Base-by-base conservation (phyloP, 2,888 invertebrate genomes). In the Heliconius erato region DNA sequence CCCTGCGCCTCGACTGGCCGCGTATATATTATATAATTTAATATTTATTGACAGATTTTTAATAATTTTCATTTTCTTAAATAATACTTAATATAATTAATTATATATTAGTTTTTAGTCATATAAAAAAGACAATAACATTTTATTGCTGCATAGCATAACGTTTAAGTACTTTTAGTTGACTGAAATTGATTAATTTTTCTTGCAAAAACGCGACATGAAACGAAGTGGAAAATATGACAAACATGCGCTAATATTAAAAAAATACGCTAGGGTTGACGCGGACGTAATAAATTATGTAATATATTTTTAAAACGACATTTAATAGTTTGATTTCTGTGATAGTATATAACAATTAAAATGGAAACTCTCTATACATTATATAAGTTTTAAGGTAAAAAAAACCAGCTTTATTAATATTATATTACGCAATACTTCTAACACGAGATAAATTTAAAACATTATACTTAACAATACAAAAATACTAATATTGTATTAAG, bases 201-300 rank as follows among this genome's bases (percentile, higher is more conserved):
- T 16, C 9, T 6, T 35, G 6, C 1, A 28, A 63, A 67, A 35
- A 63, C 19, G 9, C 16, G 28, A 63, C 69, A 77, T 63, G n/a
- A 59, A 59, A 23, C 59, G n/a, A 28, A 77, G 54, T 77, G 71
- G 71, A 80, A 81, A 81, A 81, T n/a, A 68, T 81, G n/a, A 81
- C 63, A 69, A 77, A 69, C 35, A 40, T 28, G 19, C 63, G 76
- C 68, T 63, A 0, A 9, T 63, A 71, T 44, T 65, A n/a, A 77
- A 77, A 69, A 63, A 32, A 40, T 59, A 19, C 35, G n/a, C 63
- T 81, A 77, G 81, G 69, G 77, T 23, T 76, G 35, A 35, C 0
- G 35, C 23, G 69, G 3, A 7, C 32, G 35, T 40, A n/a, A 11
- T 19, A 32, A 4, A 23, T 9, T 4, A 32, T 68, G 7, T 68